phyloP scores from a whole-genome alignment of 2,888 invertebrate species.

The Drosophila colorata region DNA sequence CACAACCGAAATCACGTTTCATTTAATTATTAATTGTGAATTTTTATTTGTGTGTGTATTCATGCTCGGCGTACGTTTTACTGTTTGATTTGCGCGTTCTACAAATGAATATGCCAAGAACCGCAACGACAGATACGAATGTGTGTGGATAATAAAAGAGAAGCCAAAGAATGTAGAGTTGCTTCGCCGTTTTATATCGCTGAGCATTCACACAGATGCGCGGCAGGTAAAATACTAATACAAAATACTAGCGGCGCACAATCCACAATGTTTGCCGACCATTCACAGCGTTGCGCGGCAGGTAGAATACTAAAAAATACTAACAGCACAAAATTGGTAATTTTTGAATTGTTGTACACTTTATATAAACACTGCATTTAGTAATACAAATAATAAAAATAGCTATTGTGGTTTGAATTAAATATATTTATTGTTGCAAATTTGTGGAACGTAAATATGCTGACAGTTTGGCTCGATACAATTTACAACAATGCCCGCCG shows the following conservation, averaged over 20 bases:
- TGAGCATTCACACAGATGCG: conserved; percentile 18
- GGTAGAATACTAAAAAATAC: conserved; percentile 2
- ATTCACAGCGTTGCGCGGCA: conserved; percentile 7
- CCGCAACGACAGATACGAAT: conserved; percentile 58
- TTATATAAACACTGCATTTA: too few relatives aligned
- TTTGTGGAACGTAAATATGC: too few relatives aligned
- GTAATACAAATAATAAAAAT: too few relatives aligned
- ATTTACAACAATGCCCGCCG: conserved; percentile 1
- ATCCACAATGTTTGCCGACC: not conserved
- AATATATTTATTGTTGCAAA: not conserved
- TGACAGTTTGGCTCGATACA: not conserved
- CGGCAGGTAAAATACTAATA: not conserved
- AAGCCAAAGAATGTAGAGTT: conserved; percentile 45
- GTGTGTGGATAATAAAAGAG: conserved; percentile 50
- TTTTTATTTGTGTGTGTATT: conserved; percentile 35
- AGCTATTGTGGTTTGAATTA: too few relatives aligned
- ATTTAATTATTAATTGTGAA: conserved; percentile 21
- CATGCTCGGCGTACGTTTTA: conserved; percentile 46
- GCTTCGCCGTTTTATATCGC: conserved; percentile 13
- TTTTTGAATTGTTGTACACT: not conserved
- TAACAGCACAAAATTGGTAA: conserved; percentile 1
- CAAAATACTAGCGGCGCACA: conserved; percentile 2
- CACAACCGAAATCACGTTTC: conserved; percentile 41
- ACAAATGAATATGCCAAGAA: conserved; percentile 49
- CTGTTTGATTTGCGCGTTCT: conserved; percentile 61